Percentiles rank a stretch among this genome's conserved stretches.
Conservation (phyloP, 2,888 invertebrate species). For the Sipunculus nudus region DNA sequence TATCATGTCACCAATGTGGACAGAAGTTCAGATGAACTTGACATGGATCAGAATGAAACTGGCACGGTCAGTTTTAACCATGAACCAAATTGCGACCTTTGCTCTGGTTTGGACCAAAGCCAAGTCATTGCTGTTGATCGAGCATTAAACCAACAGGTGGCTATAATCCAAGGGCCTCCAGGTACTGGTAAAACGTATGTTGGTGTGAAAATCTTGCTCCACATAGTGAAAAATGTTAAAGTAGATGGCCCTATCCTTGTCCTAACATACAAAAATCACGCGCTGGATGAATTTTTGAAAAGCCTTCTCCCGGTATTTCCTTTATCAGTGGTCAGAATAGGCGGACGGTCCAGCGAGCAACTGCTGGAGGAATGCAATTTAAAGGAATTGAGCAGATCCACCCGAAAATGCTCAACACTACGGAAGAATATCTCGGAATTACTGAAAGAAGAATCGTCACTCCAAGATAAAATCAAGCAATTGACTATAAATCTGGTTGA, state of each 20-base stretch:
- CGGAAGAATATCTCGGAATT: neutral
- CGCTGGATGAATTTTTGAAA: constrained; percentile 33
- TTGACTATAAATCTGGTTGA: too few relatives aligned
- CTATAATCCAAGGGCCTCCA: constrained; percentile 84
- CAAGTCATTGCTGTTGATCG: constrained; percentile 76
- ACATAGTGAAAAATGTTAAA: constrained; percentile 1
- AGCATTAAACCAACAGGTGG: constrained; percentile 78
- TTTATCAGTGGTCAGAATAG: constrained; percentile 17
- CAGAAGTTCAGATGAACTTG: too few relatives aligned
- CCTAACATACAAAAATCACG: constrained; percentile 36
- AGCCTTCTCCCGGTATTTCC: constrained; percentile 4
- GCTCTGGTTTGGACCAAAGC: constrained; percentile 74
- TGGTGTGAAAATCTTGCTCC: constrained; percentile 75
- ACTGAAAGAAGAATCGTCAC: neutral
- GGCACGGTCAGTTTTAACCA: too few relatives aligned
- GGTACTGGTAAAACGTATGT: constrained; percentile 84
- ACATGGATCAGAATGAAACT: too few relatives aligned
- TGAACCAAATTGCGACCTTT: too few relatives aligned
- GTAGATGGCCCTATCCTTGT: constrained; percentile 23
- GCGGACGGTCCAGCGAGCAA: constrained; percentile 20
- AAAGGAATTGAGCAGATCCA: neutral
- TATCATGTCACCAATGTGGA: constrained; percentile 59
- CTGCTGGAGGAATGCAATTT: constrained; percentile 15
- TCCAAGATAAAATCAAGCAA: too few relatives aligned
- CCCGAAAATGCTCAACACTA: neutral